Conservation (phyloP, 1,140 invertebrate genomes). For the Wiebesia pumilae region DNA sequence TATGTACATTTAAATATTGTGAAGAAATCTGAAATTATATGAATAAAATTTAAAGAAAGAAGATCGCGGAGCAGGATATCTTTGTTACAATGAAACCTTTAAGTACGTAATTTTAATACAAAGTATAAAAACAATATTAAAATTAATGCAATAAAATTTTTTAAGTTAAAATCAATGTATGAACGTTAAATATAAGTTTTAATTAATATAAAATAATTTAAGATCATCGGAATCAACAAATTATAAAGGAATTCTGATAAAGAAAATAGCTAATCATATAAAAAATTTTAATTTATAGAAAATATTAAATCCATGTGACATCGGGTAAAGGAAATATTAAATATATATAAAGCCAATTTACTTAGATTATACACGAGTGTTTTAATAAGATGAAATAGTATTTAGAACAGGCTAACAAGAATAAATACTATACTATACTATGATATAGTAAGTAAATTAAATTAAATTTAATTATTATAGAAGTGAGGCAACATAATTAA, state of each 20-base stretch:
- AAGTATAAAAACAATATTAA: conserved; percentile 29
- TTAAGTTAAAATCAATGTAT: conserved; percentile 22
- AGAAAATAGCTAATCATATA: not conserved
- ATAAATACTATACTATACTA: conserved; percentile 55
- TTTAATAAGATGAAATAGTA: conserved; percentile 24
- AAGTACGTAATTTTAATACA: conserved; percentile 43
- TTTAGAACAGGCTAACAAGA: conserved; percentile 37
- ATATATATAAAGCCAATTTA: not conserved
- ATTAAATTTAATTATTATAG: conserved; percentile 46
- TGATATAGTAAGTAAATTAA: conserved; percentile 48
- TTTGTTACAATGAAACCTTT: conserved; percentile 17
- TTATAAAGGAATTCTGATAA: not conserved
- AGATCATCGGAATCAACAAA: not conserved
- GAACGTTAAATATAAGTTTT: conserved; percentile 14
- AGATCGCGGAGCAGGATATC: not conserved
- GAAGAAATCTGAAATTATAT: conserved; percentile 3
- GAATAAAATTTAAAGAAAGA: conserved; percentile 2
- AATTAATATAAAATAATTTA: conserved; percentile 25
- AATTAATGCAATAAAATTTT: conserved; percentile 23
- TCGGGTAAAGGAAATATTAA: conserved; percentile 16
- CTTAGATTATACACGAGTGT: not conserved
- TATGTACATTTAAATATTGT: conserved; percentile 12
- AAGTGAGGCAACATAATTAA: conserved; percentile 15
- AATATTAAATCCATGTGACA: not conserved
- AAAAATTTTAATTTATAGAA: not conserved